These are phyloP conservation scores for Pogonomyrmex californicus DNA, from an alignment of 1,140 invertebrate species.

Conservation along the genomic window DNA sequence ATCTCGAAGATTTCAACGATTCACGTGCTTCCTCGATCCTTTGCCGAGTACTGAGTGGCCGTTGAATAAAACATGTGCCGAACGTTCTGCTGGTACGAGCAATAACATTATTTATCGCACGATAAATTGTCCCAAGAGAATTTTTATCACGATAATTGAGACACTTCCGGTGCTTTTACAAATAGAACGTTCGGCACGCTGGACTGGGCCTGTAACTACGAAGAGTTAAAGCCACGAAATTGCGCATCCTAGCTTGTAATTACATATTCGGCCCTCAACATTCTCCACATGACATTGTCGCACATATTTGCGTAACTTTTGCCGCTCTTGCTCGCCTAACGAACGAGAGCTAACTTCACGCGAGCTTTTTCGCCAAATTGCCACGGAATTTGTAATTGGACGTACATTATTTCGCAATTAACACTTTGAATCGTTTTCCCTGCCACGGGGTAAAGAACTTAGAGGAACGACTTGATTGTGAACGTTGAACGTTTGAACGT, in stretches of 20 bases:
- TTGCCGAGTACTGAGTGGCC: constrained; percentile 24
- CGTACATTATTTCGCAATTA: constrained; percentile 30
- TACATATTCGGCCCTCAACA: constrained; percentile 10
- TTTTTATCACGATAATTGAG: constrained; percentile 52
- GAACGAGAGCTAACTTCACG: constrained; percentile 62
- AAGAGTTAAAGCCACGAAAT: constrained; percentile 3
- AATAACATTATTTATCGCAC: constrained; percentile 42
- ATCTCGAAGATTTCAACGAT: constrained; percentile 26
- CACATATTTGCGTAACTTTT: constrained; percentile 79
- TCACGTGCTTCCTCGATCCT: constrained; percentile 56
- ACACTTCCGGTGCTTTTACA: constrained; percentile 20
- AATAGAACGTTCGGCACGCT: constrained; percentile 32
- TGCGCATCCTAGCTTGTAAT: constrained; percentile 34
- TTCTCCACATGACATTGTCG: neutral
- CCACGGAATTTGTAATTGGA: constrained; percentile 42
- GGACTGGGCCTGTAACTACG: neutral
- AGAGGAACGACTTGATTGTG: neutral
- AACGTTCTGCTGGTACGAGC: constrained; percentile 45
- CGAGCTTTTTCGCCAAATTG: constrained; percentile 29
- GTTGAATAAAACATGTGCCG: constrained; percentile 57
- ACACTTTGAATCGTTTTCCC: neutral
- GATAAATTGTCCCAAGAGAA: constrained; percentile 9
- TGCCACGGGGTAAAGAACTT: neutral
- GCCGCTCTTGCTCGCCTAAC: constrained; percentile 64
- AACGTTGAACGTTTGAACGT: neutral